Evolutionary conservation across 2,797 vertebrate species (phyloP).

Genomic region (Oryzias dopingdopingensis): DNA sequence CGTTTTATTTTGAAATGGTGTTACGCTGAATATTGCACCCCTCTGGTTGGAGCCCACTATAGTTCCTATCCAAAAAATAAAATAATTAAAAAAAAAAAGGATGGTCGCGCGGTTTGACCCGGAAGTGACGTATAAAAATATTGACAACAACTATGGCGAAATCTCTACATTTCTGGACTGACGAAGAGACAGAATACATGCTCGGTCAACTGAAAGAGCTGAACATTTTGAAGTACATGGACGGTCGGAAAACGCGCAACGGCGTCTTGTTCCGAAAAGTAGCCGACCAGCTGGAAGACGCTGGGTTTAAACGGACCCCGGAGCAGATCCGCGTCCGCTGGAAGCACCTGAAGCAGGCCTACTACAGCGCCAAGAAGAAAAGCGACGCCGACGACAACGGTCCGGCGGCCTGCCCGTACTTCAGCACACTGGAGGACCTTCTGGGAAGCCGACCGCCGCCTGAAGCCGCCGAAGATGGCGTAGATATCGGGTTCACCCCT

Average conservation of each 20-base stretch:
- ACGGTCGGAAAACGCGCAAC: slow-evolving; percentile 5
- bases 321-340: slow-evolving; percentile 3
- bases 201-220: not conserved
- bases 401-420: not conserved
- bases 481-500: too few relatives aligned
- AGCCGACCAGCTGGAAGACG: not conserved
- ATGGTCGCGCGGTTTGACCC: too few relatives aligned
- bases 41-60: too few relatives aligned
- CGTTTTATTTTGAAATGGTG: too few relatives aligned
- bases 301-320: not conserved
- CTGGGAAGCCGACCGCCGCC: not conserved
- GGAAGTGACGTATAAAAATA: too few relatives aligned
- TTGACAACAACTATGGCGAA: not conserved
- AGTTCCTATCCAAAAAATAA: too few relatives aligned
- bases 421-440: not conserved
- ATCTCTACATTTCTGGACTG: slow-evolving; percentile 1
- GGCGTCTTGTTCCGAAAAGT: slow-evolving; percentile 4
- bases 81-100: too few relatives aligned
- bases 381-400: not conserved
- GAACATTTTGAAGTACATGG: slow-evolving; percentile 1
- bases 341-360: slow-evolving; percentile 6
- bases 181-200: not conserved
- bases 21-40: too few relatives aligned
- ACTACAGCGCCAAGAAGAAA: slow-evolving; percentile 2
- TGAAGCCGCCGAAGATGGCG: too few relatives aligned